Percentiles rank a stretch among this genome's conserved stretches.
phyloP scores from a whole-genome alignment of 2,113 vertebrate genomes.

The Pomatostomus ruficeps region DNA sequence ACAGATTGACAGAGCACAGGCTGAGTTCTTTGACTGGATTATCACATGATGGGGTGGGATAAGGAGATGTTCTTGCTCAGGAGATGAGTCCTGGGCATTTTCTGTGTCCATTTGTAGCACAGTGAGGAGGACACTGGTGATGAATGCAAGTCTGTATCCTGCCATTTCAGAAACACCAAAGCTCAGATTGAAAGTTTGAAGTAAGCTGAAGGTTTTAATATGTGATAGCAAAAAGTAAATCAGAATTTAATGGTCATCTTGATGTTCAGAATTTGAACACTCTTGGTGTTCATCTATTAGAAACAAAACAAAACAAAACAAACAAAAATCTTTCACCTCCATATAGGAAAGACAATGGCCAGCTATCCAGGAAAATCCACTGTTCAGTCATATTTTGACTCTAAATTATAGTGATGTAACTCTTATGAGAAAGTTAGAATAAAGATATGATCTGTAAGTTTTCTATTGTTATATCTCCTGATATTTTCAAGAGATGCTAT shows the following conservation, averaged over 20 bases:
- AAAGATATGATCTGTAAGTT: background rate
- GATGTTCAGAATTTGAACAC: background rate
- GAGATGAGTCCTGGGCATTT: background rate
- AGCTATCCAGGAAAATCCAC: background rate
- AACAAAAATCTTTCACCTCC: background rate
- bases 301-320: background rate
- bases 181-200: background rate
- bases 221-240: background rate
- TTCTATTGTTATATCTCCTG: background rate
- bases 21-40: background rate
- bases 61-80: background rate
- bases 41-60: background rate
- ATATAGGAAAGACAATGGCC: background rate
- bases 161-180: background rate
- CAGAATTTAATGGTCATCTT: background rate
- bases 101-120: background rate
- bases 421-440: background rate
- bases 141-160: background rate
- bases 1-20: background rate
- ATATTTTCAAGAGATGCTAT: background rate
- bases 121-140: accelerated
- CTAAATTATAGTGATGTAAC: background rate
- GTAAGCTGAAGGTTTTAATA: background rate
- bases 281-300: background rate
- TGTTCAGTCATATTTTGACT: background rate